phyloP scores from a whole-genome alignment of 2,797 vertebrate genomes.

The Chromobotia macracanthus region DNA sequence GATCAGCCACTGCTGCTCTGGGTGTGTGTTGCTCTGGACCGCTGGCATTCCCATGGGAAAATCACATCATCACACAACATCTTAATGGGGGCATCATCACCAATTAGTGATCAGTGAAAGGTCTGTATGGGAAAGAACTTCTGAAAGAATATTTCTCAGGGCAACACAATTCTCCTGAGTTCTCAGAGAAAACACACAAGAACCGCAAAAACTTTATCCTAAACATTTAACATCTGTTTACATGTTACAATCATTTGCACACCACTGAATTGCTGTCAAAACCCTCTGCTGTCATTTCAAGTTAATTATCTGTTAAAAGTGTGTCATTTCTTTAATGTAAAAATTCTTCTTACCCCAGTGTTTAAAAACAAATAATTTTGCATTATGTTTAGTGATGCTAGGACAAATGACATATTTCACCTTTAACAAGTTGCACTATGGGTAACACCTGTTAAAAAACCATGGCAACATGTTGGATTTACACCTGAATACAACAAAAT shows the following conservation, averaged over 20 bases:
- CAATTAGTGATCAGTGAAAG: neutral
- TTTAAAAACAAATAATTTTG: no score
- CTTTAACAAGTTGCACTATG: no score
- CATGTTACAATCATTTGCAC: neutral
- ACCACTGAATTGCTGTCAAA: neutral
- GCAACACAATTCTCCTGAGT: neutral
- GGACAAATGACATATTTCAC: no score
- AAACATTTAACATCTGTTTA: neutral
- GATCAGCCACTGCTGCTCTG: neutral
- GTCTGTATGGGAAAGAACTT: neutral
- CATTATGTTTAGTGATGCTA: no score
- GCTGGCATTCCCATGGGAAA: slow-evolving; percentile 38
- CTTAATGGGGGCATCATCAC: neutral
- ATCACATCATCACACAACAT: neutral
- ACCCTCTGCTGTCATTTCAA: neutral
- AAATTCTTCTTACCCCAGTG: no score
- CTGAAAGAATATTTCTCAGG: neutral
- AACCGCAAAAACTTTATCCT: neutral
- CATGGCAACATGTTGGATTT: no score
- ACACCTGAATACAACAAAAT: no score
- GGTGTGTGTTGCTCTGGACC: neutral
- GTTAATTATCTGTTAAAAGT: no score
- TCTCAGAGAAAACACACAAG: neutral
- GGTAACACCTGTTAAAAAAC: no score
- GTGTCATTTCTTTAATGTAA: no score